A percentile compares a stretch with the other conserved stretches of the same genome.
These are phyloP conservation scores for Phylloscopus trochiloides DNA, from an alignment of 2,113 vertebrate genomes.

Conservation along the genomic window DNA sequence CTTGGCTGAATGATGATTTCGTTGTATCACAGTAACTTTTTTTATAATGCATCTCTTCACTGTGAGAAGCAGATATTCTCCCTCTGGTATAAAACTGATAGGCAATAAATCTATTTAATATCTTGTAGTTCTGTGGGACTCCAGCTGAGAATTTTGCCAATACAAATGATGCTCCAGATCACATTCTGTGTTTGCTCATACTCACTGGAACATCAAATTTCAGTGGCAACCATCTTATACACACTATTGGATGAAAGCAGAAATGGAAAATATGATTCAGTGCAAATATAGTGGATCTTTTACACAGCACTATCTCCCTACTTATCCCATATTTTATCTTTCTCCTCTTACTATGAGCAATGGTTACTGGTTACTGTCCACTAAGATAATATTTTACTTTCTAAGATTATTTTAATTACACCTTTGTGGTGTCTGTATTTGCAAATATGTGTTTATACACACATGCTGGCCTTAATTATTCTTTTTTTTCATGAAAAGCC, in stretches of 20 bases:
- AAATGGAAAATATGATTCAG: background rate
- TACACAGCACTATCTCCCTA: background rate
- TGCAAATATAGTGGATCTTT: background rate
- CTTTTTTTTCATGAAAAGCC: background rate
- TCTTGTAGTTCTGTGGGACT: slow-evolving; percentile 46
- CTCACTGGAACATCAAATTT: slow-evolving; percentile 56
- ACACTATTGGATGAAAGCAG: slow-evolving; percentile 1
- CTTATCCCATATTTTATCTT: background rate
- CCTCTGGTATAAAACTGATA: slow-evolving; percentile 64
- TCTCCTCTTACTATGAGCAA: background rate
- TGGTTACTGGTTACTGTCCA: background rate
- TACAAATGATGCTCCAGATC: slow-evolving; percentile 55
- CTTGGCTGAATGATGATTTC: slow-evolving; percentile 49
- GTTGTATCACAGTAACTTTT: slow-evolving; percentile 29
- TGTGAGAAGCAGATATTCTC: slow-evolving; percentile 53
- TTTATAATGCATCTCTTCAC: slow-evolving; percentile 53
- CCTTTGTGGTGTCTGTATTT: background rate
- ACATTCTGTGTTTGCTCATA: slow-evolving; percentile 45
- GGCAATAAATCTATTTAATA: slow-evolving; percentile 70
- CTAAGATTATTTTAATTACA: background rate
- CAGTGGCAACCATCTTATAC: slow-evolving; percentile 30
- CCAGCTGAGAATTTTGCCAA: slow-evolving; percentile 46
- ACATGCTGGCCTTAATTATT: background rate
- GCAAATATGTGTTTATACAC: background rate
- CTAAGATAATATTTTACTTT: background rate